Conservation (phyloP, 2,113 vertebrate genomes). For the Tichodroma muraria region DNA sequence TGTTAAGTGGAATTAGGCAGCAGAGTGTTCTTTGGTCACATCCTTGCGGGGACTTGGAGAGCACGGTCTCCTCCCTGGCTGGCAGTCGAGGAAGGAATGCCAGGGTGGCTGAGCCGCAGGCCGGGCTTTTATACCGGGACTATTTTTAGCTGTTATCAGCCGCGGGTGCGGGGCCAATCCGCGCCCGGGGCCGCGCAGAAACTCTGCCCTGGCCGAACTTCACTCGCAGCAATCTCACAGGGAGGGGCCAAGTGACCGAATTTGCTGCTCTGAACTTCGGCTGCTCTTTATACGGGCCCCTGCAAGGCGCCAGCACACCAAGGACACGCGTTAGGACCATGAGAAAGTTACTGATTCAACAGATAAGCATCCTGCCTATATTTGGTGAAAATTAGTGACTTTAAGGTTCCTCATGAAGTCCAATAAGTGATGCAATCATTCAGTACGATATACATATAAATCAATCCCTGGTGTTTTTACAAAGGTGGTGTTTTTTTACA, state of each 20-base stretch:
- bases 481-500: neutral
- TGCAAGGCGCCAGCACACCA: neutral
- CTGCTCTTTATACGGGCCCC: neutral
- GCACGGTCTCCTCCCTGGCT: neutral
- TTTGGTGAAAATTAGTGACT: neutral
- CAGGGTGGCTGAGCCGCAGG: neutral
- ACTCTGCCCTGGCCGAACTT: constrained; percentile 17
- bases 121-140: neutral
- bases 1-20: neutral
- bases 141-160: constrained; percentile 58
- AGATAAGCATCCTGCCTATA: neutral
- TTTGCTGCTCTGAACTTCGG: neutral
- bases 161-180: neutral
- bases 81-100: neutral
- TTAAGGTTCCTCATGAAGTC: neutral
- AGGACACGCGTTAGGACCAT: neutral
- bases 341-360: neutral
- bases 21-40: neutral
- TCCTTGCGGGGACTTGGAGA: neutral
- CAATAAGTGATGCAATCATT: neutral
- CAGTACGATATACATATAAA: neutral
- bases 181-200: neutral
- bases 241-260: neutral
- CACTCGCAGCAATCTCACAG: neutral
- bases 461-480: neutral